phyloP scores from a whole-genome alignment of 2,113 vertebrate species.

The Craseonycteris thonglongyai region DNA sequence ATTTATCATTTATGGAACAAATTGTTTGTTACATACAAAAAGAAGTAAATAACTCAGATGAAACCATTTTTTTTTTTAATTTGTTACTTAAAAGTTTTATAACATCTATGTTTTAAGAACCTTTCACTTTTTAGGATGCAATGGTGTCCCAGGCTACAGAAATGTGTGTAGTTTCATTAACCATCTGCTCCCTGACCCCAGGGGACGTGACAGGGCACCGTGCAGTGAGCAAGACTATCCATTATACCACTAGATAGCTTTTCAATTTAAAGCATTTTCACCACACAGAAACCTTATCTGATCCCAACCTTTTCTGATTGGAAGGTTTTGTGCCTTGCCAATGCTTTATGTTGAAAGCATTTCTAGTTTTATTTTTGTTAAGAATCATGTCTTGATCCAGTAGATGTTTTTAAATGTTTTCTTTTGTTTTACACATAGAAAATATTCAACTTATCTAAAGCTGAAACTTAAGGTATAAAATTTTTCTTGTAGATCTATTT shows the following conservation, averaged over 20 bases:
- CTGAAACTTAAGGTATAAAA: neutral
- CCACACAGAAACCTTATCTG: neutral
- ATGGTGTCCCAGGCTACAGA: neutral
- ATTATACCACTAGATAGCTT: neutral
- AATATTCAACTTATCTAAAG: neutral
- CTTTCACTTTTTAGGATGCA: neutral
- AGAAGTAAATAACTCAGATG: neutral
- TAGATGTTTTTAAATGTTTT: neutral
- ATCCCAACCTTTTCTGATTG: neutral
- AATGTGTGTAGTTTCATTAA: neutral
- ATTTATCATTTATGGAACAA: neutral
- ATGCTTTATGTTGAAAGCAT: neutral
- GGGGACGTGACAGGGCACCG: fast-evolving
- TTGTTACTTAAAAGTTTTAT: neutral
- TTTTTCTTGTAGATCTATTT: neutral
- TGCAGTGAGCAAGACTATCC: neutral
- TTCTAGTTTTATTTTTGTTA: neutral
- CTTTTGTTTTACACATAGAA: neutral
- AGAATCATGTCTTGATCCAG: neutral
- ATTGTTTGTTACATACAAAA: neutral
- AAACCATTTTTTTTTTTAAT: neutral
- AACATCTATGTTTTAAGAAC: neutral
- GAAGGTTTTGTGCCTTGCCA: neutral
- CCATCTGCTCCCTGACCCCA: neutral
- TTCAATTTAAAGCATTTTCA: slow-evolving; percentile 14